phyloP scores from a whole-genome alignment of 2,113 vertebrate genomes.

The Paramisgurnus dabryanus region DNA sequence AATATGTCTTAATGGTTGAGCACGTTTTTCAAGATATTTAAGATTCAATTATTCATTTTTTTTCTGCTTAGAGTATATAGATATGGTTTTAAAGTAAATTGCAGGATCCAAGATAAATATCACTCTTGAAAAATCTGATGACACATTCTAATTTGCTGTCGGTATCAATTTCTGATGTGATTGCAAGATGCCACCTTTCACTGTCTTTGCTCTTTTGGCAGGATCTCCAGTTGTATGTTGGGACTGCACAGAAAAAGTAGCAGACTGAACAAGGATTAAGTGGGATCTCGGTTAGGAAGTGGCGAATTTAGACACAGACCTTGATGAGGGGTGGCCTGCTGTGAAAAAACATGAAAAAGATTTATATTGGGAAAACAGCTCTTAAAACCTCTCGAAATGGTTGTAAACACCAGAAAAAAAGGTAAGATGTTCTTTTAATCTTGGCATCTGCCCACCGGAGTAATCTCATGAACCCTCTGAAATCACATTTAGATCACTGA shows the following conservation, averaged over 20 bases:
- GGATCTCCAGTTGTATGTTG: slow-evolving; percentile 56
- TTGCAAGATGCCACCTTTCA: slow-evolving; percentile 41
- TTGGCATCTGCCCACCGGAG: slow-evolving; percentile 59
- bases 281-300: slow-evolving; percentile 48
- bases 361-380: slow-evolving; percentile 81
- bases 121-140: not conserved
- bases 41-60: no score
- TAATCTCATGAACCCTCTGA: slow-evolving; percentile 54
- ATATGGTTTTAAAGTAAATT: not conserved
- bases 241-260: slow-evolving; percentile 60
- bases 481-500: not conserved
- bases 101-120: not conserved
- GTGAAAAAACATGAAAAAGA: slow-evolving; percentile 81
- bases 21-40: no score
- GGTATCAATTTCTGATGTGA: not conserved
- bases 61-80: no score
- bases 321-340: slow-evolving; percentile 36
- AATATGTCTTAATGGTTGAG: no score
- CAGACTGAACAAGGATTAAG: slow-evolving; percentile 46
- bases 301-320: slow-evolving; percentile 47
- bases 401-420: slow-evolving; percentile 79
- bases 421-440: slow-evolving; percentile 67
- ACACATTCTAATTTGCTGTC: slow-evolving; percentile 28
- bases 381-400: slow-evolving; percentile 78
- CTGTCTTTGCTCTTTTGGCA: slow-evolving; percentile 75